phyloP scores from a whole-genome alignment of 2,888 invertebrate genomes.

The Anticlea derivata region DNA sequence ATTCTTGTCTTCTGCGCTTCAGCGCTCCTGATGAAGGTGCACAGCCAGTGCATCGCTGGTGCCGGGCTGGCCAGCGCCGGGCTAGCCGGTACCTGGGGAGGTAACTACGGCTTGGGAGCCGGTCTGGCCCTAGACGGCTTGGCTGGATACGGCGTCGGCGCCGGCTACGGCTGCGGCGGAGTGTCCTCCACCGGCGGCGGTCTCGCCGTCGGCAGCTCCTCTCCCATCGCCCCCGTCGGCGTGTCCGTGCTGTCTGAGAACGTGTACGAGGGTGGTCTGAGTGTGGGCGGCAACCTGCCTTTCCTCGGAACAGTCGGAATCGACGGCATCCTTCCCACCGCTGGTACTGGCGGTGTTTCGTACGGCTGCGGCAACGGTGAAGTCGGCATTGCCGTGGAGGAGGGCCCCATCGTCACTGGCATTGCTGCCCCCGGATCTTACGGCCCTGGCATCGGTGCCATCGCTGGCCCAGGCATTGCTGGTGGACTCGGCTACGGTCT shows the following conservation, averaged over 20 bases:
- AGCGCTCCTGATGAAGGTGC: too few species aligned
- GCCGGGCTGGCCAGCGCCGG: too few species aligned
- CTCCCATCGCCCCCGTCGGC: slow-evolving; percentile 47
- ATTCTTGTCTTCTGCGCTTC: too few species aligned
- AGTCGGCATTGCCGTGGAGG: slow-evolving; percentile 30
- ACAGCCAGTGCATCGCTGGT: too few species aligned
- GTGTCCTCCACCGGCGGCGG: neutral
- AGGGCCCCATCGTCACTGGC: slow-evolving; percentile 30
- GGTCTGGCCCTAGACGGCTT: too few species aligned
- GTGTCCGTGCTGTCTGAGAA: slow-evolving; percentile 54
- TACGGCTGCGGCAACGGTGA: slow-evolving; percentile 43
- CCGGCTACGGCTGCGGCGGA: neutral
- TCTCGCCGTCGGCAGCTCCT: slow-evolving; percentile 33
- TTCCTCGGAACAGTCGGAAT: slow-evolving; percentile 49
- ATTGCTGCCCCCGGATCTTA: slow-evolving; percentile 22
- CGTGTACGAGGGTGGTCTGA: slow-evolving; percentile 45
- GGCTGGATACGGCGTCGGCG: too few species aligned
- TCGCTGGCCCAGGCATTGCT: too few species aligned
- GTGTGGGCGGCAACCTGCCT: slow-evolving; percentile 48
- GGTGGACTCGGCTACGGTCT: slow-evolving; percentile 25
- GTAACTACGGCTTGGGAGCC: slow-evolving; percentile 42
- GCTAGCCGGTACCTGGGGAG: slow-evolving; percentile 41
- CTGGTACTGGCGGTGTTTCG: slow-evolving; percentile 40
- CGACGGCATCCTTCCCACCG: slow-evolving; percentile 46
- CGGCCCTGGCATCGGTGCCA: slow-evolving; percentile 23